Base-by-base conservation (phyloP, 2,113 vertebrate genomes). In the Catharus bicknelli region DNA sequence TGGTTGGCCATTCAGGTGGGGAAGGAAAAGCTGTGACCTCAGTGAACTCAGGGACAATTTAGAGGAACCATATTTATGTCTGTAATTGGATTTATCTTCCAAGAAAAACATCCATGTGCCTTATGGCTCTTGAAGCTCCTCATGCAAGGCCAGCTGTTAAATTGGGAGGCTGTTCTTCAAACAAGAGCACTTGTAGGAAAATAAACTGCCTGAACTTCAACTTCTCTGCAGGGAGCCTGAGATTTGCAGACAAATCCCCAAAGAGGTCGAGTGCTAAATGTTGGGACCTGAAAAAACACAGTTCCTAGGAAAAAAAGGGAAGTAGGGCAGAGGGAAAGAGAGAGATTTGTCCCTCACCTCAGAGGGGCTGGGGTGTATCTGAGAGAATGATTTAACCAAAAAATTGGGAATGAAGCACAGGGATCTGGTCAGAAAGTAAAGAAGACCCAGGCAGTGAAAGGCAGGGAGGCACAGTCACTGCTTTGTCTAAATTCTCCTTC, bases 401-500 rank as follows among this genome's bases (percentile, higher is more conserved):
- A 40, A 89, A 11, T 30, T 25, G 22, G 54, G 54, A 85, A 54
- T 64, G 40, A 23, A 72, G 70, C 36, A 16, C 13, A 61, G 17
- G 36, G 23, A 75, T 74, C 36, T 26, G 72, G 40, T 34, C 29
- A 54, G 53, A 2, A 5, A 48, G 38, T 8, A 18, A 64, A 47
- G 57, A 54, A 3, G 15, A 63, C 11, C 9, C n/a, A 36, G 77
- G 64, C 73, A 92, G 83, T 8, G 11, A 78, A 63, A 84, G 0
- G 1, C 70, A 83, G 83, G 5, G 32, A 94, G 50, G 54, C 27
- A 12, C 34, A 61, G 59, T 7, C 62, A 50, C 16, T 47, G 70
- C 85, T 93, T 30, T 9, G 11, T 50, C 75, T 73, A n/a, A 94
- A 85, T 42, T 64, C 74, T 93, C 80, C 88, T 83, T 66, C 92